Percentiles rank a stretch among this genome's conserved stretches.
Conservation (phyloP, 2,113 vertebrate species). For the Genyomyrus donnyi region DNA sequence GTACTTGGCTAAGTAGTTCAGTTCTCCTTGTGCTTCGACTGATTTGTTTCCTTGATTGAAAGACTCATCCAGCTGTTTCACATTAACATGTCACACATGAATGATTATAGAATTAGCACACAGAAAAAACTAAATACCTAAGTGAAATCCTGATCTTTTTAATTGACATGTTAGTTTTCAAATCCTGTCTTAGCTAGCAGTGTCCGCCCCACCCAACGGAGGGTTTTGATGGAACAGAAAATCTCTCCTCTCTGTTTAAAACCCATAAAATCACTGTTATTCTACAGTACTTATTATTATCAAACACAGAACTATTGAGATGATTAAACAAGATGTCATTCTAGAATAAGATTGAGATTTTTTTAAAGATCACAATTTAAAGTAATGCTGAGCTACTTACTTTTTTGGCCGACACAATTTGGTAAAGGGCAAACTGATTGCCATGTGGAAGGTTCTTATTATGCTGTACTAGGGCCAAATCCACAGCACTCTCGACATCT, state of each 20-base stretch:
- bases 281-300: not conserved
- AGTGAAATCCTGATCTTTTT: not conserved
- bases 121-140: not conserved
- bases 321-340: not conserved
- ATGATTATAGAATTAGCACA: not conserved
- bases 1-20: not conserved
- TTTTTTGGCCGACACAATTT: conserved; percentile 33
- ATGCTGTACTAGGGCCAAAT: conserved; percentile 16
- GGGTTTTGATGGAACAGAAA: not conserved
- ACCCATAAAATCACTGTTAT: not conserved
- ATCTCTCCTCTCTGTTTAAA: not conserved
- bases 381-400: conserved; percentile 22
- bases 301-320: not conserved
- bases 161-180: not conserved
- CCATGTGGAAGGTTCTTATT: conserved; percentile 30
- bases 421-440: conserved; percentile 35
- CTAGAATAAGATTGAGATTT: not conserved
- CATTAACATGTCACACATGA: not conserved
- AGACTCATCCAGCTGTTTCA: not conserved
- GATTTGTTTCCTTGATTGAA: not conserved
- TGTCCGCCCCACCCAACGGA: not conserved
- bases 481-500: conserved; percentile 22
- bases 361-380: not conserved
- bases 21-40: not conserved
- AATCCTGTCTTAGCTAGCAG: not conserved